Conservation (phyloP, 2,888 invertebrate species). For the Enoplolaimus lenunculus region DNA sequence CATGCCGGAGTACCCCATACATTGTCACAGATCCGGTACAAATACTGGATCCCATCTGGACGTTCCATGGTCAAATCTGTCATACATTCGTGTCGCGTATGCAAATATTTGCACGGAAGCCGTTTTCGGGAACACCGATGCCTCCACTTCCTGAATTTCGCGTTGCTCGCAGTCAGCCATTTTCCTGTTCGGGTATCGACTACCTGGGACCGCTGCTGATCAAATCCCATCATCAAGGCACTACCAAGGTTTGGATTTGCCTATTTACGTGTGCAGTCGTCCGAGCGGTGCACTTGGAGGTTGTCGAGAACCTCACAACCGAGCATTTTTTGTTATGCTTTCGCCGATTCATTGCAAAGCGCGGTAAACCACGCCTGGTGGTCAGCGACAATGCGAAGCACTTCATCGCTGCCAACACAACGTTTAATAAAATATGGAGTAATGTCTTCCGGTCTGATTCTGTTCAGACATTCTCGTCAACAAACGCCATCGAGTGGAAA, state of each 20-base stretch:
- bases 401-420: not conserved
- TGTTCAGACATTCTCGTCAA: conserved; percentile 10
- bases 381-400: conserved; percentile 3
- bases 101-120: conserved; percentile 16
- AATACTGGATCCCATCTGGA: conserved; percentile 21
- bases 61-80: conserved; percentile 18
- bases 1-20: conserved; percentile 18
- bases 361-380: not conserved
- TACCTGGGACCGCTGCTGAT: conserved; percentile 2
- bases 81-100: conserved; percentile 14
- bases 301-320: not conserved
- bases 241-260: conserved; percentile 5
- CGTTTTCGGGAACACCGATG: conserved; percentile 6
- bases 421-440: not conserved
- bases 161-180: conserved; percentile 1
- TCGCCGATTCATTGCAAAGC: conserved; percentile 3
- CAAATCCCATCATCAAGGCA: not conserved
- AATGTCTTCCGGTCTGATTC: not conserved
- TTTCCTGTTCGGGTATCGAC: not conserved
- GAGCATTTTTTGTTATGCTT: conserved; percentile 1
- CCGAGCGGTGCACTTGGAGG: conserved; percentile 1
- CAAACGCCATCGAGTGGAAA: conserved; percentile 6
- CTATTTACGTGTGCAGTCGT: not conserved
- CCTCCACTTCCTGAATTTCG: conserved; percentile 19
- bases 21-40: conserved; percentile 8